Conservation (phyloP, 1,140 invertebrate genomes). For the Habropoda laboriosa region DNA sequence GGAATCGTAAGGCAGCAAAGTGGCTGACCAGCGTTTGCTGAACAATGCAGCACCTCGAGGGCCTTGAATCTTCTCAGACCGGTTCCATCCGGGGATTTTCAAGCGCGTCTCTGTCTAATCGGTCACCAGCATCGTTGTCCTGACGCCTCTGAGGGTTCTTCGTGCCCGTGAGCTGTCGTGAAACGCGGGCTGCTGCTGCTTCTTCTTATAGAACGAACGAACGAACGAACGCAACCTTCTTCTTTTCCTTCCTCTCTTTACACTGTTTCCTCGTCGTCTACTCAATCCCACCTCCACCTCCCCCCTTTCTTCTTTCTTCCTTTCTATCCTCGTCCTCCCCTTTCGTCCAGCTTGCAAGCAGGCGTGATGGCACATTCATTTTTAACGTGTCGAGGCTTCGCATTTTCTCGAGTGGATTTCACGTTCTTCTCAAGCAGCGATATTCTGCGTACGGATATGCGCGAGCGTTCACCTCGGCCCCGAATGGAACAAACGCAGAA, state of each 20-base stretch:
- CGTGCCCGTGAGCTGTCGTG: neutral
- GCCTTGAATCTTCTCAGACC: conserved; percentile 13
- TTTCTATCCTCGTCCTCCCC: neutral
- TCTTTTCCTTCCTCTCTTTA: neutral
- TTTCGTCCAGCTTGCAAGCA: neutral
- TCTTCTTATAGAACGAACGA: neutral
- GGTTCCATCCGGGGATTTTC: conserved; percentile 16
- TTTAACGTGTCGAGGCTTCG: conserved; percentile 51
- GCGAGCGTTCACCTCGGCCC: conserved; percentile 53
- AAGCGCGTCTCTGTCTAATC: conserved; percentile 17
- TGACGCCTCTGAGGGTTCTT: neutral
- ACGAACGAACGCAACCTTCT: no score
- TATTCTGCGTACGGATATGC: conserved; percentile 26
- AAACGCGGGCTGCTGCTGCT: neutral
- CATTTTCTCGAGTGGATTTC: conserved; percentile 60
- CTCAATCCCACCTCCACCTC: neutral
- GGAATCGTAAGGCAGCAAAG: conserved; percentile 14
- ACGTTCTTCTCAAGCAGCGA: neutral
- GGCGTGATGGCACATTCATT: conserved; percentile 48
- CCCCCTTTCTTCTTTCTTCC: neutral
- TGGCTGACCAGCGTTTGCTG: conserved; percentile 17
- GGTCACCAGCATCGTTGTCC: conserved; percentile 18
- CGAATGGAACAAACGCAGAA: neutral
- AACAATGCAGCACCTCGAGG: neutral
- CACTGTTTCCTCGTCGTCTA: neutral